These are phyloP conservation scores for Micrastur ruficollis DNA, from an alignment of 2,797 vertebrate species.

Conservation along the genomic window DNA sequence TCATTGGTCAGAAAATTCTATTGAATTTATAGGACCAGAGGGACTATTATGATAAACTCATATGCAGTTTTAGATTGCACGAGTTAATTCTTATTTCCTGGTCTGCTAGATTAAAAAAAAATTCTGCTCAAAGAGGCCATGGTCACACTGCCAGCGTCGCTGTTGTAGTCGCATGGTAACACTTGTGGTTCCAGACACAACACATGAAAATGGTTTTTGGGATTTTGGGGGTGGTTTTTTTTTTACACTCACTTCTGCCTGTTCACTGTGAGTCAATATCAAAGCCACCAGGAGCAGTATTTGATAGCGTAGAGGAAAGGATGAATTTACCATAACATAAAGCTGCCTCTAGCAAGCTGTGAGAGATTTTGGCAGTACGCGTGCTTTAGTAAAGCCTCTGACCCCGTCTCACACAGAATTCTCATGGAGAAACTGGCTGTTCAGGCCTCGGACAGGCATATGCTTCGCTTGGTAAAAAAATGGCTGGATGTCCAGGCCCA, in stretches of 20 bases:
- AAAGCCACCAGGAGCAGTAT: neutral
- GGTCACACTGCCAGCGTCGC: neutral
- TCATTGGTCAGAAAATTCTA: neutral
- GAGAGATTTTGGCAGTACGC: neutral
- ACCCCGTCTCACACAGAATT: neutral
- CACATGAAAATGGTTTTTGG: neutral
- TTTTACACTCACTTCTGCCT: neutral
- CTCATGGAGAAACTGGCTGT: neutral
- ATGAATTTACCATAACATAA: neutral
- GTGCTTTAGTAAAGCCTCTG: neutral
- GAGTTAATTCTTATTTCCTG: neutral
- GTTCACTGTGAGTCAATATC: neutral
- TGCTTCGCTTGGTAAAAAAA: neutral
- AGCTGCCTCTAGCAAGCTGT: neutral
- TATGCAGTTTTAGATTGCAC: neutral
- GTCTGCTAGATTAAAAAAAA: neutral
- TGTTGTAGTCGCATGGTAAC: neutral
- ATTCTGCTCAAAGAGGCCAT: neutral
- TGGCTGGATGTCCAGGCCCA: neutral
- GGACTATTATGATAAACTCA: neutral
- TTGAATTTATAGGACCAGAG: neutral
- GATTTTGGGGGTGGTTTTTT: fast-evolving
- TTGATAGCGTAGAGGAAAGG: neutral
- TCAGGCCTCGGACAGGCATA: too few relatives aligned
- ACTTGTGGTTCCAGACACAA: neutral